A percentile compares a stretch with the other conserved stretches of the same genome.
Evolutionary conservation across 2,888 invertebrate genomes (phyloP).

Genomic region (Cyclophora punctaria): DNA sequence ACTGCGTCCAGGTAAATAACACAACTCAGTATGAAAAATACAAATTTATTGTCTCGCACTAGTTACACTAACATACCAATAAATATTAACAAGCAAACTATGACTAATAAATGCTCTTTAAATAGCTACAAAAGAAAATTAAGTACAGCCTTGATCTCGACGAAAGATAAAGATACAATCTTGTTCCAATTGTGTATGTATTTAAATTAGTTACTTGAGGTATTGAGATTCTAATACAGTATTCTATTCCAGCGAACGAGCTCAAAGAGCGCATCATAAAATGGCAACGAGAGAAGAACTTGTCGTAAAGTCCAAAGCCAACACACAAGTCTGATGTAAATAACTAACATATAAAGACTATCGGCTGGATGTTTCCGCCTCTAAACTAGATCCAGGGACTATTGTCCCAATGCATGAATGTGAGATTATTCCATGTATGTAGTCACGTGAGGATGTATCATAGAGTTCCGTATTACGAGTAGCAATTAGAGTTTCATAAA

Average conservation of each 20-base stretch:
- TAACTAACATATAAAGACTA: conserved; percentile 61
- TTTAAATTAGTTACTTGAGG: too few species aligned
- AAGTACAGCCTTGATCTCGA: neutral
- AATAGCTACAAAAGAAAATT: neutral
- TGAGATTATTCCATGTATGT: conserved; percentile 61
- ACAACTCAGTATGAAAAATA: neutral
- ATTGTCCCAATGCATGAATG: conserved; percentile 62
- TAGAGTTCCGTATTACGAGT: conserved; percentile 20
- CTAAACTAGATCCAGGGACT: conserved; percentile 40
- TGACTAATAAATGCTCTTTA: neutral
- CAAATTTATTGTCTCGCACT: neutral
- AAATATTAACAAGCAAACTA: neutral
- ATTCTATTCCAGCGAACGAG: conserved; percentile 79
- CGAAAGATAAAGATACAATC: too few species aligned
- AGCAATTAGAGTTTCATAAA: conserved; percentile 17
- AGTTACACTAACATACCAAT: neutral
- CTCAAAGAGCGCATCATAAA: conserved; percentile 88
- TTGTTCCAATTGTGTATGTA: neutral
- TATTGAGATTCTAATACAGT: conserved; percentile 3
- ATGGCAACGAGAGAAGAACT: conserved; percentile 89
- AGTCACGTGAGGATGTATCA: conserved; percentile 40
- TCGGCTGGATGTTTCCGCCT: conserved; percentile 48
- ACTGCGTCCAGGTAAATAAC: conserved; percentile 84
- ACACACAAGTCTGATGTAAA: conserved; percentile 68
- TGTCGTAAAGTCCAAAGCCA: conserved; percentile 55